phyloP scores from a whole-genome alignment of 2,888 invertebrate species.

The Lasius fuliginosus region DNA sequence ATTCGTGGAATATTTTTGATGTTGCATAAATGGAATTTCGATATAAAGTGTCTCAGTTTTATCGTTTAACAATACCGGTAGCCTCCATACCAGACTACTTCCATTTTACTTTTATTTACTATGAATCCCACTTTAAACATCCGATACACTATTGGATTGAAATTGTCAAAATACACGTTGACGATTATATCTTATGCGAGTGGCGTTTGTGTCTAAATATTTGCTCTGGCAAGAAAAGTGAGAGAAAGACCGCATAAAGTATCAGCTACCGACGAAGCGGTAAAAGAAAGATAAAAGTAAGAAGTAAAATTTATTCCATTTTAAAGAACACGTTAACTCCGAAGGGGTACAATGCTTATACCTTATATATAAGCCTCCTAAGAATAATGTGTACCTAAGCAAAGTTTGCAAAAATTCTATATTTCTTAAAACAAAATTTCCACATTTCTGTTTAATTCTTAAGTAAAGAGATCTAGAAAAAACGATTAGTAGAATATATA shows the following conservation, averaged over 20 bases:
- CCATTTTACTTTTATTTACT: conserved; percentile 68
- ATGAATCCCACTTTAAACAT: conserved; percentile 67
- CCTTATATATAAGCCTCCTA: conserved; percentile 62
- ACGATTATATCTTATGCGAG: conserved; percentile 14
- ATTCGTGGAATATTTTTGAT: conserved; percentile 61
- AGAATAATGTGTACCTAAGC: conserved; percentile 46
- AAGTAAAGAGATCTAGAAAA: conserved; percentile 25
- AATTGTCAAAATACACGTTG: conserved; percentile 60
- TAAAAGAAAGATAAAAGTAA: not conserved
- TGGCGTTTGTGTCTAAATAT: conserved; percentile 58
- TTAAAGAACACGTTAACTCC: conserved; percentile 57
- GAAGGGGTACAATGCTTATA: conserved; percentile 21
- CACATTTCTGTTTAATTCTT: conserved; percentile 35
- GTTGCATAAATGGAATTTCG: conserved; percentile 69
- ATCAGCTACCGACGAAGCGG: not conserved
- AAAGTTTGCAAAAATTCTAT: conserved; percentile 38
- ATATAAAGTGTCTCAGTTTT: conserved; percentile 68
- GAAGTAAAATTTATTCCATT: conserved; percentile 62
- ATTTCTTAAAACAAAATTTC: not conserved
- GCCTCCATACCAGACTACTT: conserved; percentile 16
- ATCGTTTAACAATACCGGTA: conserved; percentile 72
- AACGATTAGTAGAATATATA: conserved; percentile 42
- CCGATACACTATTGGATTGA: conserved; percentile 60
- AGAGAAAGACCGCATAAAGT: conserved; percentile 1
- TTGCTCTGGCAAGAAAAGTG: not conserved